phyloP scores from a whole-genome alignment of 2,888 invertebrate species.

The Eucera pruinosa region DNA sequence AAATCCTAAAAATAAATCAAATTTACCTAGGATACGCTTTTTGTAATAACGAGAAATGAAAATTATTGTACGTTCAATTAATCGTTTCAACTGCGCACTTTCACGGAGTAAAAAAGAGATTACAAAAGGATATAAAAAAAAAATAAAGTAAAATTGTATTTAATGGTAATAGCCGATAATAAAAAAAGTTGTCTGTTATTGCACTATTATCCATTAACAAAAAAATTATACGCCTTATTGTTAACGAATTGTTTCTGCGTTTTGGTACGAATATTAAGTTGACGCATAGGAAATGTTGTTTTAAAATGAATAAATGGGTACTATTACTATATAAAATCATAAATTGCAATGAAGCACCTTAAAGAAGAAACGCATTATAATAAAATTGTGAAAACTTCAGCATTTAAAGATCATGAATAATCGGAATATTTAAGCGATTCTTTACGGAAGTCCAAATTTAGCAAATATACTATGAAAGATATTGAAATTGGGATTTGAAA shows the following conservation, averaged over 20 bases:
- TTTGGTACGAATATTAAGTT: neutral
- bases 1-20: slow-evolving; percentile 10
- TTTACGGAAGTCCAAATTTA: too few relatives aligned
- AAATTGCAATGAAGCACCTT: too few relatives aligned
- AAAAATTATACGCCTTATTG: neutral
- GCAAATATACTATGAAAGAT: too few relatives aligned
- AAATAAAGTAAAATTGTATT: slow-evolving; percentile 22
- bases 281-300: too few relatives aligned
- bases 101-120: slow-evolving; percentile 30
- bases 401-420: too few relatives aligned
- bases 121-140: slow-evolving; percentile 26
- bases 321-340: too few relatives aligned
- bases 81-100: slow-evolving; percentile 40
- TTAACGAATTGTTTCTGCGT: neutral
- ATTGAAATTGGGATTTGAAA: too few relatives aligned
- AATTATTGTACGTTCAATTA: slow-evolving; percentile 16
- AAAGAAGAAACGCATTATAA: too few relatives aligned
- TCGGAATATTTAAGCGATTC: too few relatives aligned
- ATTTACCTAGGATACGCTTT: slow-evolving; percentile 30
- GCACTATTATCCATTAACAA: slow-evolving; percentile 2
- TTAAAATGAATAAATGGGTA: too few relatives aligned
- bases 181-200: slow-evolving; percentile 20
- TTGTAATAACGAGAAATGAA: slow-evolving; percentile 11
- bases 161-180: slow-evolving; percentile 36
- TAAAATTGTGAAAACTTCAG: too few relatives aligned